A percentile compares a stretch with the other conserved stretches of the same genome.
phyloP scores from a whole-genome alignment of 2,888 invertebrate species.

The Epistrophe grossulariae region DNA sequence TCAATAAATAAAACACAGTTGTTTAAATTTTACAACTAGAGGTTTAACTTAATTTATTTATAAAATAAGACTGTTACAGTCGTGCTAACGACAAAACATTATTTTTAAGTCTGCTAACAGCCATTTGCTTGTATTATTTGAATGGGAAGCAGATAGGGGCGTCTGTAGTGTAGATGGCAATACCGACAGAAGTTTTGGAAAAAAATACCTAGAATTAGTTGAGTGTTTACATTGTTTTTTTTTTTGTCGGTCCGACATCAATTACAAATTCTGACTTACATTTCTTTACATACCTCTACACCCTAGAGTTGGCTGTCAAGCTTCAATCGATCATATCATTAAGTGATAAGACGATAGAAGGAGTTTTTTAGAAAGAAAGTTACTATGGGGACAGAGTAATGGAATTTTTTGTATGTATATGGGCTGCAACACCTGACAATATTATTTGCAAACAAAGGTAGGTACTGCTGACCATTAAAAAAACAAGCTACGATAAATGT shows the following conservation, averaged over 20 bases:
- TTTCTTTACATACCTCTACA: background rate
- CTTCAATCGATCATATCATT: background rate
- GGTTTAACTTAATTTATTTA: slow-evolving; percentile 71
- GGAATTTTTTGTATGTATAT: background rate
- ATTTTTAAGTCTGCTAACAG: slow-evolving; percentile 37
- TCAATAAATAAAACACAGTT: slow-evolving; percentile 48
- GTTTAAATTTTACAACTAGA: slow-evolving; percentile 62
- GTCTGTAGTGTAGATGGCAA: background rate
- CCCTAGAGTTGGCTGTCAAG: background rate
- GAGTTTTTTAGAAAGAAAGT: background rate
- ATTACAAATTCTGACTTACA: background rate
- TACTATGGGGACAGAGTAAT: background rate
- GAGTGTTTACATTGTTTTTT: background rate
- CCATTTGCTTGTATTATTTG: slow-evolving; percentile 34
- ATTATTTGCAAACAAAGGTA: background rate
- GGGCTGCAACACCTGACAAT: background rate
- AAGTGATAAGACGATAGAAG: too few relatives aligned
- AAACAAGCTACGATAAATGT: background rate
- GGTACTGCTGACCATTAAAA: background rate
- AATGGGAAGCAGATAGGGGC: slow-evolving; percentile 16
- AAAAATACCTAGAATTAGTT: slow-evolving; percentile 20
- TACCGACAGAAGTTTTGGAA: background rate
- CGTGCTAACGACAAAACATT: slow-evolving; percentile 44
- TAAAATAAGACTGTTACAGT: slow-evolving; percentile 68
- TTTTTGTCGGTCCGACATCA: background rate